Base-by-base conservation (phyloP, 53 echinoderm and acorn worm genomes). In the Zoroaster sp. region DNA sequence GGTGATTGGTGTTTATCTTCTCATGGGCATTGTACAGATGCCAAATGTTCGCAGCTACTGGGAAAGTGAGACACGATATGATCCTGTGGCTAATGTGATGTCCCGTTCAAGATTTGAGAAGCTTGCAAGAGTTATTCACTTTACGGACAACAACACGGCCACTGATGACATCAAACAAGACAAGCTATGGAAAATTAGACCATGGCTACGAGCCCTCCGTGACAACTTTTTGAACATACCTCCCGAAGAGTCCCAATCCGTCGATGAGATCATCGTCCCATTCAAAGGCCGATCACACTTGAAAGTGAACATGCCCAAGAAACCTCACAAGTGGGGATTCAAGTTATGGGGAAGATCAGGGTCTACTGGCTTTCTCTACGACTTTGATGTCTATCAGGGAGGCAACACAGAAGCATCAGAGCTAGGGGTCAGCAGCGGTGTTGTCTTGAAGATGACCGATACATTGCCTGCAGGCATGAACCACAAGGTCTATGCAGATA, bases 21-120 rank as follows among this genome's bases (percentile, higher is more conserved):
- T 69, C 2, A 89, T 89, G 90, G 82, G 90, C n/a, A 68, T 82
- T 38, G 82, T 89, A 10, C 91, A 91, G 41, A 91, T 91, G 91
- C 87, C 78, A 42, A 69, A 75, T 68, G 49, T 86, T 51, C 39
- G 86, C 0, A 75, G 25, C 41, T 91, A 91, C 72, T 87, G 87
- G 91, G 78, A 91, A 28, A 47, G 41, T 40, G 87, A 91, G 3
- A 52, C 52, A 52, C 2, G 52, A 3, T 52, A 52, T 18, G 52
- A 52, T n/a, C 52, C 0, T 20, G 65, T 83, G 35, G 83, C 83
- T 3, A 72, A 90, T 72, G 40, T 90, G 5, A 86, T 91, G 87
- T 23, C 68, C 18, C 37, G 74, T 10, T 86, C 68, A 35, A 86
- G 83, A 20, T 90, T 90, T 55, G 55, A 90, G 73, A 72, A 83